phyloP scores from a whole-genome alignment of 2,888 invertebrate species.

The Cyaniris semiargus region DNA sequence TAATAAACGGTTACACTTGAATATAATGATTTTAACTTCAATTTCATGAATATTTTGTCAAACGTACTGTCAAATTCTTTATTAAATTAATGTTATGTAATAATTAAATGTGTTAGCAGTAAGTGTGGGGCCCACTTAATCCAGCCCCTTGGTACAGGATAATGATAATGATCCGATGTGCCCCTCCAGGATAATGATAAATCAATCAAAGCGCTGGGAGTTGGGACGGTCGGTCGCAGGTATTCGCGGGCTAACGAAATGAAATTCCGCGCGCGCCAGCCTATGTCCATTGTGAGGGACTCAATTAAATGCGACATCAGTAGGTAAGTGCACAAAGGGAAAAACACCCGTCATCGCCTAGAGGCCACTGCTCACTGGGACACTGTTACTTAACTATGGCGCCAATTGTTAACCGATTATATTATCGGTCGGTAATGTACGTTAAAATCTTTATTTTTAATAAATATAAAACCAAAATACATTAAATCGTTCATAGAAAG shows the following conservation, averaged over 20 bases:
- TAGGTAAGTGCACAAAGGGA: background rate
- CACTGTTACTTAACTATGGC: background rate
- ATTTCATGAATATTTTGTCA: no score
- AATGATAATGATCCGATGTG: conserved; percentile 11
- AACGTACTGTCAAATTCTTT: no score
- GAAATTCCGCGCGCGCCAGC: conserved; percentile 68
- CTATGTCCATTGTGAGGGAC: conserved; percentile 43
- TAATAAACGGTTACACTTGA: no score
- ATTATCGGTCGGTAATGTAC: no score
- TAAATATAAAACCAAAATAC: no score
- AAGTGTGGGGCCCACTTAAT: no score
- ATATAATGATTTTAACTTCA: no score
- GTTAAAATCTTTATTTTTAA: no score
- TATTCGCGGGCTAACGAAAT: conserved; percentile 71
- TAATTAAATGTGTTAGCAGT: no score
- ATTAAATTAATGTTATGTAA: no score
- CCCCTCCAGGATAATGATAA: conserved; percentile 31
- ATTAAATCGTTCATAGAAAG: no score
- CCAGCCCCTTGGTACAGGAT: background rate
- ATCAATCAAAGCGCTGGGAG: conserved; percentile 38
- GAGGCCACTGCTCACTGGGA: background rate
- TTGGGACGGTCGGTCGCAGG: conserved; percentile 52
- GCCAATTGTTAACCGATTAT: background rate
- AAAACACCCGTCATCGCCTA: background rate
- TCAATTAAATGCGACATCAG: background rate